A percentile compares a stretch with the other conserved stretches of the same genome.
Evolutionary conservation across 2,888 invertebrate genomes (phyloP).

Genomic region (Beris morrisii): DNA sequence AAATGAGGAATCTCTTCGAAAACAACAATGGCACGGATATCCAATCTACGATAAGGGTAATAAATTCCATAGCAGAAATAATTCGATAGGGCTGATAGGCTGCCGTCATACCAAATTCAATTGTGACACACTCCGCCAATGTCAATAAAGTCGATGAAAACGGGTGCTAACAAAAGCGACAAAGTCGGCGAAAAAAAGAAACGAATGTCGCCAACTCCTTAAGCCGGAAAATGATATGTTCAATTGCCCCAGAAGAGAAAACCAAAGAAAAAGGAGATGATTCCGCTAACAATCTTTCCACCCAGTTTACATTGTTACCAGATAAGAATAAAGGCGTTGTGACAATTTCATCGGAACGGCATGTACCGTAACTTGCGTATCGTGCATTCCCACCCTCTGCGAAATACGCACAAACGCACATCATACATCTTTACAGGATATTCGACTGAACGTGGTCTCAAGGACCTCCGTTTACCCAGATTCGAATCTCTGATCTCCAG

Average conservation of each 20-base stretch:
- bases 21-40: too few species aligned
- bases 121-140: slow-evolving; percentile 15
- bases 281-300: slow-evolving; percentile 12
- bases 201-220: slow-evolving; percentile 10
- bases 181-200: neutral
- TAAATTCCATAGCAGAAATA: slow-evolving; percentile 21
- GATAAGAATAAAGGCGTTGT: slow-evolving; percentile 26
- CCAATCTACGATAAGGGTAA: slow-evolving; percentile 2
- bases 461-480: neutral
- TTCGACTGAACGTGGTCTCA: too few species aligned
- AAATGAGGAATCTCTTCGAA: too few species aligned
- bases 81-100: slow-evolving; percentile 22
- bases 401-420: too few species aligned
- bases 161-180: slow-evolving; percentile 10
- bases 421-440: too few species aligned
- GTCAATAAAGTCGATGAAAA: slow-evolving; percentile 5
- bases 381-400: too few species aligned
- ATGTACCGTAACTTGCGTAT: too few species aligned
- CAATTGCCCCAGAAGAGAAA: slow-evolving; percentile 17
- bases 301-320: slow-evolving; percentile 3
- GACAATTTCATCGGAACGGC: slow-evolving; percentile 11
- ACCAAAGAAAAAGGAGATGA: neutral
- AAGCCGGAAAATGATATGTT: slow-evolving; percentile 6
- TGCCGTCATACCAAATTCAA: neutral
- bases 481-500: neutral